These are phyloP conservation scores for Marmota flaviventris DNA, from an alignment of 2,113 vertebrate genomes.

Conservation along the genomic window DNA sequence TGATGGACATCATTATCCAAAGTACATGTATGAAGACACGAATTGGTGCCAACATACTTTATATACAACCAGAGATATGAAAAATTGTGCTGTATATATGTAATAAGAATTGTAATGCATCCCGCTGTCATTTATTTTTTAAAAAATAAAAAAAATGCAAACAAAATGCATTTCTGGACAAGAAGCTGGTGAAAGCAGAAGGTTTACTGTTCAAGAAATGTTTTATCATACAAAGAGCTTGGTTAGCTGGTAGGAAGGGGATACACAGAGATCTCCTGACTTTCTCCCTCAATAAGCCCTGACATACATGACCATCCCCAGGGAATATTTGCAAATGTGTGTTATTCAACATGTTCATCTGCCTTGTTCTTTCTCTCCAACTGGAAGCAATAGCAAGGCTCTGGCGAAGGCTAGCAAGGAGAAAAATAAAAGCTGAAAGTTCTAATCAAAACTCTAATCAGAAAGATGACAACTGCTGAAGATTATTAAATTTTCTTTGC, in stretches of 20 bases:
- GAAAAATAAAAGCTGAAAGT: slow-evolving; percentile 92
- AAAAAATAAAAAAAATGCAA: not conserved
- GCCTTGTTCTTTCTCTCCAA: slow-evolving; percentile 69
- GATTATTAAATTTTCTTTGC: slow-evolving; percentile 98
- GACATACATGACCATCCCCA: slow-evolving; percentile 4
- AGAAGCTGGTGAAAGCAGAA: slow-evolving; percentile 6
- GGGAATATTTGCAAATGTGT: slow-evolving; percentile 32
- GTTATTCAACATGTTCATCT: slow-evolving; percentile 68
- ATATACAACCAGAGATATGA: too few relatives aligned
- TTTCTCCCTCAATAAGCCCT: not conserved
- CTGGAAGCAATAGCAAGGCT: slow-evolving; percentile 78
- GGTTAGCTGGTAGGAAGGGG: not conserved
- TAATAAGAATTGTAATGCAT: too few relatives aligned
- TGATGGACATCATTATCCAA: too few relatives aligned
- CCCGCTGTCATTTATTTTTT: too few relatives aligned
- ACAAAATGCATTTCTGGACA: slow-evolving; percentile 24
- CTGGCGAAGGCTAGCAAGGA: slow-evolving; percentile 86
- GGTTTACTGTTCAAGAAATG: slow-evolving; percentile 34
- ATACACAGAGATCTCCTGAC: not conserved
- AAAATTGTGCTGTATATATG: too few relatives aligned
- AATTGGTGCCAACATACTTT: too few relatives aligned
- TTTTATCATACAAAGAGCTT: slow-evolving; percentile 7
- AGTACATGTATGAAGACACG: too few relatives aligned
- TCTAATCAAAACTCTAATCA: slow-evolving; percentile 97
- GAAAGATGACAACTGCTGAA: slow-evolving; percentile 95